These are phyloP conservation scores for Noctua comes DNA, from an alignment of 2,888 invertebrate genomes.

Conservation along the genomic window DNA sequence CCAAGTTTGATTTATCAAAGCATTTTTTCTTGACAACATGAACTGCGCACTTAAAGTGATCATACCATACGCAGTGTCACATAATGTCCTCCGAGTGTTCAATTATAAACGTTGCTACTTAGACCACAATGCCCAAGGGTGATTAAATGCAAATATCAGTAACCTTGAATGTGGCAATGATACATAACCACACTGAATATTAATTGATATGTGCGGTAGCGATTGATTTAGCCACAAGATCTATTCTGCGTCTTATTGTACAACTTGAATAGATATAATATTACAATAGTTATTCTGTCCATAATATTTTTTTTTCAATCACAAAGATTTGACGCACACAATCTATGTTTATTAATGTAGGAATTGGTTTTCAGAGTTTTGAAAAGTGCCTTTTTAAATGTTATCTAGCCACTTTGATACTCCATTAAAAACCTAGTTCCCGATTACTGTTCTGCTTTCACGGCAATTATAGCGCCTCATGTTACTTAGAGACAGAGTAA, in stretches of 20 bases:
- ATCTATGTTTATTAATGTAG: not conserved
- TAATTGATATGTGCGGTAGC: conserved; percentile 47
- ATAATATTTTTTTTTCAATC: not conserved
- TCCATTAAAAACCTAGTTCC: not conserved
- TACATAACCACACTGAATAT: conserved; percentile 39
- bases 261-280: not conserved
- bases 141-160: conserved; percentile 46
- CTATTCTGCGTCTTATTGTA: not conserved
- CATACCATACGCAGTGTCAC: not conserved
- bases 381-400: not conserved
- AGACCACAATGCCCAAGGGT: not conserved
- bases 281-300: not conserved
- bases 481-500: not conserved
- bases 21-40: not conserved
- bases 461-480: not conserved
- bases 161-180: conserved; percentile 39
- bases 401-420: not conserved
- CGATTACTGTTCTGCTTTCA: not conserved
- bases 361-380: not conserved
- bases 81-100: not conserved
- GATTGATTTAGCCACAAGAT: conserved; percentile 43
- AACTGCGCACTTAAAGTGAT: not conserved
- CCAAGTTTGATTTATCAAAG: not conserved
- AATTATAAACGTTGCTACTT: not conserved
- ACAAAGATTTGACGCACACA: no score